Percentiles rank a stretch among this genome's conserved stretches.
Conservation (phyloP, 2,888 invertebrate genomes). For the Lasioglossum figueresi region DNA sequence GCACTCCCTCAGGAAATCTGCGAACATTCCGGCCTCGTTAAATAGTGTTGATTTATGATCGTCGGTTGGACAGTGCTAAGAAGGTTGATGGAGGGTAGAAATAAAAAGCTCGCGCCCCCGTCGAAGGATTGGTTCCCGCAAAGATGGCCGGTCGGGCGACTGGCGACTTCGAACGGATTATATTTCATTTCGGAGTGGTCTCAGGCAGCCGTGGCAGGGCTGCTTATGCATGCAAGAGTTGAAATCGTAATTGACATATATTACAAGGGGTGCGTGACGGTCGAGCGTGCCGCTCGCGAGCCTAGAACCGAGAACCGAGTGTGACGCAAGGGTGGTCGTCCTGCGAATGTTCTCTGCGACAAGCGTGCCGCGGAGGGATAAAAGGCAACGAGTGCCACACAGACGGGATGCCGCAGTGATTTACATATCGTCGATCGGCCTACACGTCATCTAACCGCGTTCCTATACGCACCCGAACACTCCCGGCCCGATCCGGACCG, state of each 20-base stretch:
- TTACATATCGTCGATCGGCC: conserved; percentile 67
- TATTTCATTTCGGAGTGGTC: conserved; percentile 22
- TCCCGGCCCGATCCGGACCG: not conserved
- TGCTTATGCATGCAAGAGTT: conserved; percentile 43
- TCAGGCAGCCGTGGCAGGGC: not conserved
- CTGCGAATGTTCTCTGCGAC: conserved; percentile 59
- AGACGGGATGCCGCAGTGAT: conserved; percentile 67
- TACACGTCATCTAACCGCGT: conserved; percentile 30
- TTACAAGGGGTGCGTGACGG: conserved; percentile 60
- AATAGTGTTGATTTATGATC: not conserved
- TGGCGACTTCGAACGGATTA: conserved; percentile 8
- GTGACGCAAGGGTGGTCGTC: conserved; percentile 55
- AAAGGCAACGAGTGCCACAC: conserved; percentile 55
- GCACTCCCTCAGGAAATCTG: not conserved
- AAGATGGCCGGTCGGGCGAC: not conserved
- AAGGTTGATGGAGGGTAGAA: not conserved
- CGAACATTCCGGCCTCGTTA: not conserved
- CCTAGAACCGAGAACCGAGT: conserved; percentile 7
- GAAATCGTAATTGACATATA: conserved; percentile 58
- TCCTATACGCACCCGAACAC: conserved; percentile 37
- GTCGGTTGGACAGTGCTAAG: not conserved
- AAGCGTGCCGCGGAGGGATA: conserved; percentile 51
- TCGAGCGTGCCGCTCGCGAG: conserved; percentile 31
- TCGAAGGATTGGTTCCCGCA: not conserved
- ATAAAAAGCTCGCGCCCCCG: not conserved